Evolutionary conservation across 2,888 invertebrate genomes (phyloP), one percentile per base, ranked within the genome.

Genomic region (Hirtodrosophila alboralis): DNA sequence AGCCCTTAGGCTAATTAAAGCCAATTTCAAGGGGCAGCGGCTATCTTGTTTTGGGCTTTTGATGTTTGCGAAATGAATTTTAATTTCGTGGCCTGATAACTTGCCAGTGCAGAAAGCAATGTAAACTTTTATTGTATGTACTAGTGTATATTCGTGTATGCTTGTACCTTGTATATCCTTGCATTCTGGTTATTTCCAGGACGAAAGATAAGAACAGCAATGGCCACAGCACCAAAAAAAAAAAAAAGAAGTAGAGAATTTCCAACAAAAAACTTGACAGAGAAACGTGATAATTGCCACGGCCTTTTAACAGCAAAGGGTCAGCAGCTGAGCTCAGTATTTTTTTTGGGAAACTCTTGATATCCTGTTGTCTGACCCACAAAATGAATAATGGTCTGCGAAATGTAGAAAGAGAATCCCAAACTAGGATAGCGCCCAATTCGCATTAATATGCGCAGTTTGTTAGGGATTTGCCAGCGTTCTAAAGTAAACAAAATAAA

Each of bases 381-480:
- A 75, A 62, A 75, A 74, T 74, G 75, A 74, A 54, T 74, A 74
- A 74, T 74, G 74, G 66, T 48, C 54, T 59, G 58, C 52, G 56
- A 40, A 41, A 49, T 28, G 47, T 27, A 31, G 13, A 45, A 13
- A 45, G 27, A 48, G 34, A 65, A 47, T 44, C 13, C 31, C 36
- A 21, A 49, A 34, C 53, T 31, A 38, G 33, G 28, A 26, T 31
- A 49, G 28, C 56, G 49, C 56, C 51, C 51, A 44, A 52, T 41
- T 37, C 54, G 54, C 85, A 87, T 87, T 84, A 81, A 79, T 84
- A 84, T 86, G 79, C 84, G 67, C 86, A 77, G 76, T 81, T 78
- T 74, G 75, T 73, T 70, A 58, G 66, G 74, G 70, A 86, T 75
- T 84, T 74, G 43, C 61, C 21, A 37, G 36, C 52, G 41, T 14